Evolutionary conservation across 2,797 vertebrate species (phyloP).

Genomic region (Spinus pinus): DNA sequence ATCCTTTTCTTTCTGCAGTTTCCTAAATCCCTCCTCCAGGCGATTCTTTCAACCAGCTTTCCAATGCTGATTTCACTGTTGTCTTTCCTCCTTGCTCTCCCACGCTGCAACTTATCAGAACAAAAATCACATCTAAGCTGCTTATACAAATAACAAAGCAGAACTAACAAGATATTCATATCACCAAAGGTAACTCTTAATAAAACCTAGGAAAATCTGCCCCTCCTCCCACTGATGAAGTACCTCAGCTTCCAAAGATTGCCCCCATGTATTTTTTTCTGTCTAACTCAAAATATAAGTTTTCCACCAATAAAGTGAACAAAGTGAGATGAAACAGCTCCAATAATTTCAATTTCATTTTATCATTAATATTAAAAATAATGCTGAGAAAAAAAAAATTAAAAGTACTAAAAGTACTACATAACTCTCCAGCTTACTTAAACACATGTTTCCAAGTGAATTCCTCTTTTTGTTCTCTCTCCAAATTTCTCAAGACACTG

Average conservation of each 20-base stretch:
- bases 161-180: not conserved
- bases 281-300: not conserved
- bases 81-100: not conserved
- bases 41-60: not conserved
- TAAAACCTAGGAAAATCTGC: not conserved
- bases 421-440: not conserved
- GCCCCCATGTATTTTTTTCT: not conserved
- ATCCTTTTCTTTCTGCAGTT: not conserved
- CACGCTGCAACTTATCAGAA: not conserved
- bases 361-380: not conserved
- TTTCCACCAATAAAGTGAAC: not conserved
- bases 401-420: not conserved
- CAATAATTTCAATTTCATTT: not conserved
- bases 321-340: not conserved
- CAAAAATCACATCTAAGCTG: not conserved
- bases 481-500: not conserved
- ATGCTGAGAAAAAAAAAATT: not conserved
- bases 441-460: not conserved
- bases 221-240: not conserved
- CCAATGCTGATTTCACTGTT: not conserved
- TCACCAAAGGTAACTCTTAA: not conserved
- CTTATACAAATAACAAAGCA: slow-evolving; percentile 11
- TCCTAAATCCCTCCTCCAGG: not conserved
- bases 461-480: not conserved
- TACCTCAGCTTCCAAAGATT: not conserved